Base-by-base conservation (phyloP, 2,113 vertebrate genomes). In the Periophthalmus modestus region DNA sequence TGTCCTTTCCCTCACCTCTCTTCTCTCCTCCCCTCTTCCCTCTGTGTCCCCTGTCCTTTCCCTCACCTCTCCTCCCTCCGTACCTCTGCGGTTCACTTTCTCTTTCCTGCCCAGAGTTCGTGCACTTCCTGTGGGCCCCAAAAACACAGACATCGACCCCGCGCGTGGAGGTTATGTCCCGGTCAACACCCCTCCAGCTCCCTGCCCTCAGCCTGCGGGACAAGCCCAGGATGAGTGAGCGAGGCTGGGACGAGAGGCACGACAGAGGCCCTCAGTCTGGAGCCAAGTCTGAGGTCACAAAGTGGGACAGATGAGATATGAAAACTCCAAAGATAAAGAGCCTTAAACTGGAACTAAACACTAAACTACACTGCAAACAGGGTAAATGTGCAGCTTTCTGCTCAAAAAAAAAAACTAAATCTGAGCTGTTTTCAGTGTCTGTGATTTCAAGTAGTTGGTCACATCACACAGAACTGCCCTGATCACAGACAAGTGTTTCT, bases 21-120 rank as follows among this genome's bases (percentile, higher is more conserved):
- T 9, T 39, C 9, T 43, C 39, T 2, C 7, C 39, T 43, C 59
- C 6, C 14, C 14, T 15, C 28, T 33, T 1, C 7, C 11, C 28
- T 28, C 14, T 15, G n/a, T n/a, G 5, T 19, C n/a, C 3, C 10
- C 78, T 80, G 72, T 67, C 83, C 84, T 86, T 15, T 82, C 81
- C 48, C 73, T 90, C 81, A 88, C 87, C 88, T 79, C 80, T 68
- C 63, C 69, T 80, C 72, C 2, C 75, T 59, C 71, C 69, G 62
- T 69, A 79, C 72, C 65, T 81, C 68, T 43, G 62, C 62, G 34
- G 39, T 87, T 85, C 81, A 79, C 83, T 85, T 89, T 88, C 87
- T 88, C 83, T 72, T 91, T 91, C 90, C 89, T 87, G 76, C 83
- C 28, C 80, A 83, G 79, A 91, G 88, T 89, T 91, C 84, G 79